Conservation (phyloP, 2,113 vertebrate species). For the Toxotes chatareus region DNA sequence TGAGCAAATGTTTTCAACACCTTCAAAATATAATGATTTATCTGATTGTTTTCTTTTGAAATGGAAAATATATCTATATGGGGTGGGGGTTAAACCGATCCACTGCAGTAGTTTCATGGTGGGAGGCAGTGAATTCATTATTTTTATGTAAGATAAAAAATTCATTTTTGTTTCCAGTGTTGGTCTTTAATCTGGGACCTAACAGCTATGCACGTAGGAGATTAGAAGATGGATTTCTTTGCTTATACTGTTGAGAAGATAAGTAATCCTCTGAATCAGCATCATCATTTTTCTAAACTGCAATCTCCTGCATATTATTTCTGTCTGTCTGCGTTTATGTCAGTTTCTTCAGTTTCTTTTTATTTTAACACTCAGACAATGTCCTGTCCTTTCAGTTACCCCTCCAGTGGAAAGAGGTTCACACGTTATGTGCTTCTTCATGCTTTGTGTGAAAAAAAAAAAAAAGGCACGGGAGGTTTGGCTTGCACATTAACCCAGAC, state of each 20-base stretch:
- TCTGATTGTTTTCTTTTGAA: slow-evolving; percentile 4
- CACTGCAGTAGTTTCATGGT: not conserved
- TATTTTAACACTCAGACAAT: slow-evolving; percentile 2
- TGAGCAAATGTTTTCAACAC: not conserved
- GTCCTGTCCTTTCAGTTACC: not conserved
- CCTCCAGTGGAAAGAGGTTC: slow-evolving; percentile 24
- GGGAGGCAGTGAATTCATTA: not conserved
- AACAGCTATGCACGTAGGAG: not conserved
- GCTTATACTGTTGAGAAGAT: slow-evolving; percentile 9
- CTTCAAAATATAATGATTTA: not conserved
- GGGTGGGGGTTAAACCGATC: not conserved
- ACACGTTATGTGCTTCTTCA: slow-evolving; percentile 32
- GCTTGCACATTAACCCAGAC: slow-evolving; percentile 46
- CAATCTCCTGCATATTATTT: slow-evolving; percentile 3
- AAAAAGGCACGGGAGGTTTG: slow-evolving; percentile 31
- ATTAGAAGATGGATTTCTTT: slow-evolving; percentile 54
- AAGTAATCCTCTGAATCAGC: slow-evolving; percentile 42
- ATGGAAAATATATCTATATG: not conserved
- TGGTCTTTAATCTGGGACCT: slow-evolving; percentile 24
- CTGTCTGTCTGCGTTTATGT: not conserved
- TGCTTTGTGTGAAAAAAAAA: slow-evolving; percentile 41
- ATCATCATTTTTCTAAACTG: not conserved
- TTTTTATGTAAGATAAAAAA: not conserved
- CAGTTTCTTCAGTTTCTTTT: slow-evolving; percentile 15
- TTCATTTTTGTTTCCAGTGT: slow-evolving; percentile 4